Percentiles rank a stretch among this genome's conserved stretches.
Conservation (phyloP, 1,140 invertebrate genomes). For the Drosophila repleta region DNA sequence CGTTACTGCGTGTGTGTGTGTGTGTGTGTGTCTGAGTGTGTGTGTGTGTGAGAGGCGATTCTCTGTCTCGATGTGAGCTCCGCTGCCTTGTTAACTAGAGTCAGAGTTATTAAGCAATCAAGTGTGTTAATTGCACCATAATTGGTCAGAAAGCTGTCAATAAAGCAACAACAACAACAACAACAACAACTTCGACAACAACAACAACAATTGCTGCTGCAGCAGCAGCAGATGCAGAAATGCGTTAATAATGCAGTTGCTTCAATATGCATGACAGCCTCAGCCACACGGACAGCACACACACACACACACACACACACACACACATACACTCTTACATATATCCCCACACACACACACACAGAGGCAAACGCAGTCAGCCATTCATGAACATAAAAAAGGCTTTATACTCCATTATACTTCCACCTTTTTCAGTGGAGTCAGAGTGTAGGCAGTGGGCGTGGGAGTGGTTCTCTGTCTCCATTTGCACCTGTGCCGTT, state of each 20-base stretch:
- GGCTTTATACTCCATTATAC: no score
- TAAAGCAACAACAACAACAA: constrained; percentile 20
- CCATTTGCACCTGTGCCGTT: no score
- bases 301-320: constrained; percentile 31
- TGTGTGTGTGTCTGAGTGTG: not conserved
- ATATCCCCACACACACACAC: not conserved
- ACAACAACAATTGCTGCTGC: constrained; percentile 9
- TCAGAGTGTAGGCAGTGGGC: no score
- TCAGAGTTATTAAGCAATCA: constrained; percentile 69
- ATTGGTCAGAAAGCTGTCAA: constrained; percentile 75
- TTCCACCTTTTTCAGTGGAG: no score
- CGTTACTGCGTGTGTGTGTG: not conserved
- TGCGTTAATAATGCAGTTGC: constrained; percentile 72
- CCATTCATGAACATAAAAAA: not conserved
- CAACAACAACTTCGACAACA: constrained; percentile 3
- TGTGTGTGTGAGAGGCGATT: not conserved
- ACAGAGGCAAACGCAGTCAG: not conserved
- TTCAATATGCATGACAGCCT: constrained; percentile 51
- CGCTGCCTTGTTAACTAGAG: constrained; percentile 42
- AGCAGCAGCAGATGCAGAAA: constrained; percentile 41
- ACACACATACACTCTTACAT: constrained; percentile 9
- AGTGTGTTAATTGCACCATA: constrained; percentile 81
- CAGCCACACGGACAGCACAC: constrained; percentile 1
- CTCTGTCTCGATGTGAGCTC: constrained; percentile 13
- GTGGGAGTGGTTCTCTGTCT: no score